Percentiles rank a stretch among this genome's conserved stretches.
Evolutionary conservation across 2,113 vertebrate genomes (phyloP).

Genomic region (Egretta garzetta): DNA sequence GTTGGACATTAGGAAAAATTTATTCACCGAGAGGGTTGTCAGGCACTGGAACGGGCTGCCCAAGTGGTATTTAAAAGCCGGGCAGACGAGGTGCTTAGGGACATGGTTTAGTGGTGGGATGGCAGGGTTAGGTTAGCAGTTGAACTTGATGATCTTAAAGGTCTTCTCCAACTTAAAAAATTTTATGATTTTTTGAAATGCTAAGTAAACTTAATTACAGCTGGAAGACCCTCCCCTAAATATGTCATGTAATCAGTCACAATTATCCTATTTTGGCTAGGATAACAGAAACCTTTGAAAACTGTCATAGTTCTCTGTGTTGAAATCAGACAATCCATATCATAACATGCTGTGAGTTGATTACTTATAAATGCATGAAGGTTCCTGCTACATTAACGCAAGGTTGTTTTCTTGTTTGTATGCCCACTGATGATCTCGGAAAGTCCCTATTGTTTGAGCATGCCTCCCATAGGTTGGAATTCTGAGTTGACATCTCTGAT

Average conservation of each 20-base stretch:
- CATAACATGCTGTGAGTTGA: not conserved
- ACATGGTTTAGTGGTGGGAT: no score
- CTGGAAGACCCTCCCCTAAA: not conserved
- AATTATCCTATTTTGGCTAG: not conserved
- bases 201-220: not conserved
- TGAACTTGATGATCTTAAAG: no score
- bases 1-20: no score
- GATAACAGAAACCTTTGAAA: not conserved
- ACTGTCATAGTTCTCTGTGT: not conserved
- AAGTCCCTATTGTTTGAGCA: not conserved
- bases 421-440: not conserved
- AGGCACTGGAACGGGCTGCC: no score
- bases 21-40: no score
- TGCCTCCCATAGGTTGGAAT: not conserved
- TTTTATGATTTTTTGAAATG: not conserved
- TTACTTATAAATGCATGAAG: not conserved
- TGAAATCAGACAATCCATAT: not conserved
- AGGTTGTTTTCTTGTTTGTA: not conserved
- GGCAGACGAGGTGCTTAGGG: no score
- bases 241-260: not conserved
- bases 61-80: no score
- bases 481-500: not conserved
- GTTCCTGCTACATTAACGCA: not conserved
- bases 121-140: no score
- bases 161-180: no score